Evolutionary conservation across 2,113 vertebrate genomes (phyloP).

Genomic region (Passer domesticus): DNA sequence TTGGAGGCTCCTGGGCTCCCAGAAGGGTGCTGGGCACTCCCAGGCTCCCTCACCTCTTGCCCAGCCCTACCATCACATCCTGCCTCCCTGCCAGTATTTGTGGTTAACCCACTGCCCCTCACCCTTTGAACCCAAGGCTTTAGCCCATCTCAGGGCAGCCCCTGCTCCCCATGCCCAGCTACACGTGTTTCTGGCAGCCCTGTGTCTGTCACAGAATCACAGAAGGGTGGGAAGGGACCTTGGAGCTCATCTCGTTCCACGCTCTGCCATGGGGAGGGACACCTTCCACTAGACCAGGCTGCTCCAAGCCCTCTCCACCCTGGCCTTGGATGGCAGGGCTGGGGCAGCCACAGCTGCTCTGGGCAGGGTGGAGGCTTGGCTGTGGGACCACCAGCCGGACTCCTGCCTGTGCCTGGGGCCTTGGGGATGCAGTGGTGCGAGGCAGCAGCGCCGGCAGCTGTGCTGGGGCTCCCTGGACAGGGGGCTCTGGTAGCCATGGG

Average conservation of each 20-base stretch:
- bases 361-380: not conserved
- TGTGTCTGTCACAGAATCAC: not conserved
- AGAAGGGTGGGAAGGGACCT: not conserved
- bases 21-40: not conserved
- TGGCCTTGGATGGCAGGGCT: not conserved
- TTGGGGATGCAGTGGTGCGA: fast-evolving
- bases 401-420: not conserved
- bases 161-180: not conserved
- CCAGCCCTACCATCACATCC: not conserved
- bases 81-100: not conserved
- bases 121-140: not conserved
- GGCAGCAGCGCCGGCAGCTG: not conserved
- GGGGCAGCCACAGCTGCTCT: not conserved
- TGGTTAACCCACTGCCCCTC: not conserved
- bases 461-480: fast-evolving
- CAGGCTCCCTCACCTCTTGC: not conserved
- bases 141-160: not conserved
- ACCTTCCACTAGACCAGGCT: not conserved
- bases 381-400: not conserved
- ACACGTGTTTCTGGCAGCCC: not conserved
- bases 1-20: not conserved
- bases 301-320: not conserved
- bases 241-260: not conserved
- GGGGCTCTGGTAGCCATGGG: not conserved
- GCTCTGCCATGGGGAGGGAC: not conserved